Conservation (phyloP, 53 echinoderm and acorn worm species). For the Astropecten irregularis region DNA sequence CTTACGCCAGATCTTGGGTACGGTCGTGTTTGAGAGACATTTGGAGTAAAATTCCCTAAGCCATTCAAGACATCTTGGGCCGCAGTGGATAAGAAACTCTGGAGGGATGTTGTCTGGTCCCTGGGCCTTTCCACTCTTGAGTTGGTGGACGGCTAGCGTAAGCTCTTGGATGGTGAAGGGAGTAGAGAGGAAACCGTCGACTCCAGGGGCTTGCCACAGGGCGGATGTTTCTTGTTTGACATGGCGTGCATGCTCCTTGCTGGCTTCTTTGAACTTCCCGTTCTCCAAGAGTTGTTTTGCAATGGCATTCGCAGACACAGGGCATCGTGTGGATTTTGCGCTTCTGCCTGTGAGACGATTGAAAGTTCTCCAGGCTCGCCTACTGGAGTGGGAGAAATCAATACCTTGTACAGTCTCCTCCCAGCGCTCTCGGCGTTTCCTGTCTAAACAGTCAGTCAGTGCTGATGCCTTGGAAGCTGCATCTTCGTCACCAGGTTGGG, state of each 20-base stretch:
- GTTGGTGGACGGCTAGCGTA: constrained; percentile 3
- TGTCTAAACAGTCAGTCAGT: constrained; percentile 37
- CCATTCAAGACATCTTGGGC: constrained; percentile 14
- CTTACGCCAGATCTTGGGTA: background rate
- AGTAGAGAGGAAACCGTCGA: constrained; percentile 32
- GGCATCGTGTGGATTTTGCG: constrained; percentile 1
- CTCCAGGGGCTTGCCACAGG: constrained; percentile 44
- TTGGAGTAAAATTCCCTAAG: constrained; percentile 28
- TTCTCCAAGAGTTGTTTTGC: constrained; percentile 36
- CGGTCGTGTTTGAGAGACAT: background rate
- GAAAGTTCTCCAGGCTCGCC: background rate
- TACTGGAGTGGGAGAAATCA: constrained; percentile 54
- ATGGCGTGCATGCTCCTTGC: constrained; percentile 27
- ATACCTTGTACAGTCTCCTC: constrained; percentile 40
- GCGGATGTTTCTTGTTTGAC: background rate
- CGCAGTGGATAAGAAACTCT: constrained; percentile 15
- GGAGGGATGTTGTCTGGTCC: constrained; percentile 46
- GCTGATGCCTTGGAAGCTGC: background rate
- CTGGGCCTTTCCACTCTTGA: background rate
- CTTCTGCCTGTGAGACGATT: constrained; percentile 44
- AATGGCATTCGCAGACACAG: constrained; percentile 44
- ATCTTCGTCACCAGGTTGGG: constrained; percentile 9
- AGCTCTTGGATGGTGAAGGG: constrained; percentile 42
- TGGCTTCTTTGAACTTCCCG: constrained; percentile 31
- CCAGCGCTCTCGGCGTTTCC: constrained; percentile 47